Evolutionary conservation across 2,888 invertebrate species (phyloP).

Genomic region (Drosophila aldrichi): DNA sequence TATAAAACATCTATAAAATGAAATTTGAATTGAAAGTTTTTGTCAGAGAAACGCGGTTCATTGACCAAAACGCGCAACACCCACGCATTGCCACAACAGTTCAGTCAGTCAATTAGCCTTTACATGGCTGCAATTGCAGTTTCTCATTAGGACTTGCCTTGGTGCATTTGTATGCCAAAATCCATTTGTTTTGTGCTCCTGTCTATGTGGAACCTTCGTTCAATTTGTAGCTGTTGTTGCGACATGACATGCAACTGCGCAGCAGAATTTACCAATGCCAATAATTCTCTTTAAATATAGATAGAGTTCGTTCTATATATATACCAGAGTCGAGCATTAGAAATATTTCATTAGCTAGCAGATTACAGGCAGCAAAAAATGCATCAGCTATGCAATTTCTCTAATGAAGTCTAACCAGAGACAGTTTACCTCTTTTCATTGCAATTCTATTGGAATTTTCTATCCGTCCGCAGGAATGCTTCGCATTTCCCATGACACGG

Average conservation of each 20-base stretch:
- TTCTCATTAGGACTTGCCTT: constrained; percentile 11
- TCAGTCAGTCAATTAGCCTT: constrained; percentile 47
- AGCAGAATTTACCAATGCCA: constrained; percentile 15
- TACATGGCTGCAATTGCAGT: constrained; percentile 49
- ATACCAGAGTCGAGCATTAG: not conserved
- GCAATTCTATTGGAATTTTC: not conserved
- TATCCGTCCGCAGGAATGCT: not conserved
- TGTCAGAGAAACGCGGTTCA: constrained; percentile 30
- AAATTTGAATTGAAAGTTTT: constrained; percentile 30
- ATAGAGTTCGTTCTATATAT: not conserved
- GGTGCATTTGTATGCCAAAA: constrained; percentile 34
- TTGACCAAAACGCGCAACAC: constrained; percentile 42
- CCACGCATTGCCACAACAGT: constrained; percentile 10
- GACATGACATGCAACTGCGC: constrained; percentile 42
- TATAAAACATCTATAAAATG: constrained; percentile 6
- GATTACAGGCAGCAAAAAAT: not conserved
- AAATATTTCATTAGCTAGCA: constrained; percentile 5
- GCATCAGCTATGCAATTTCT: constrained; percentile 3
- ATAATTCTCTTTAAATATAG: not conserved
- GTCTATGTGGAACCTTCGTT: constrained; percentile 10
- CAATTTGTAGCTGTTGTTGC: constrained; percentile 32
- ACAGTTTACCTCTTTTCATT: not conserved
- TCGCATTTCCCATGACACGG: constrained; percentile 2
- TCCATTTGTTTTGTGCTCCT: constrained; percentile 15
- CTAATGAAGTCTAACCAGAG: not conserved